Evolutionary conservation across 2,113 vertebrate species (phyloP).

Genomic region (Chrysemys picta): DNA sequence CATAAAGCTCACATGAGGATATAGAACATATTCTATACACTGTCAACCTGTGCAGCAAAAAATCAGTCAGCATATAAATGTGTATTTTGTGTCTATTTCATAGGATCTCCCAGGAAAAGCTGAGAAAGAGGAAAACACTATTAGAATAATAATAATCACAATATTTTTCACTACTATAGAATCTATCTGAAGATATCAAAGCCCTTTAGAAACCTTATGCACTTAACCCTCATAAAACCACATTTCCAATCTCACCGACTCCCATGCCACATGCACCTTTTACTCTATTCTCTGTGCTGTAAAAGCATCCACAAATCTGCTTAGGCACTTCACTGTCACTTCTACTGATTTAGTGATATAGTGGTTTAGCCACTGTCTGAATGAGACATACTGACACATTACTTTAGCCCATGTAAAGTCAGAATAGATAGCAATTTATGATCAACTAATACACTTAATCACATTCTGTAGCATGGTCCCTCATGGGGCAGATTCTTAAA

Average conservation of each 20-base stretch:
- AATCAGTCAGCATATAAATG: slow-evolving; percentile 14
- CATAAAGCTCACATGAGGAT: background rate
- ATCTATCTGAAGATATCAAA: background rate
- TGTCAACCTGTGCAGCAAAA: background rate
- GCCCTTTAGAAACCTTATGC: background rate
- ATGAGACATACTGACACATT: background rate
- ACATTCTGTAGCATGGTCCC: background rate
- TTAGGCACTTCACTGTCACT: background rate
- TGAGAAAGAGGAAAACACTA: background rate
- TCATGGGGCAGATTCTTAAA: background rate
- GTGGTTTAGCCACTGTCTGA: background rate
- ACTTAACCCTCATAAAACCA: background rate
- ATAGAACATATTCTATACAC: background rate
- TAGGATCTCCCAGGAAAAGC: background rate
- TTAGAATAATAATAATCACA: background rate
- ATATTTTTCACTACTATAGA: background rate
- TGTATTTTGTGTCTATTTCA: slow-evolving; percentile 11
- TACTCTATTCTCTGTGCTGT: background rate
- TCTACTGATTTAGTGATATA: background rate
- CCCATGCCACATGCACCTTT: background rate
- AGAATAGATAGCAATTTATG: background rate
- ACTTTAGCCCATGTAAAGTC: background rate
- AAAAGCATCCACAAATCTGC: background rate
- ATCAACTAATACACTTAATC: background rate
- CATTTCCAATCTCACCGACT: background rate